Evolutionary conservation across 2,888 invertebrate species (phyloP).

Genomic region (Arctia plantaginis): DNA sequence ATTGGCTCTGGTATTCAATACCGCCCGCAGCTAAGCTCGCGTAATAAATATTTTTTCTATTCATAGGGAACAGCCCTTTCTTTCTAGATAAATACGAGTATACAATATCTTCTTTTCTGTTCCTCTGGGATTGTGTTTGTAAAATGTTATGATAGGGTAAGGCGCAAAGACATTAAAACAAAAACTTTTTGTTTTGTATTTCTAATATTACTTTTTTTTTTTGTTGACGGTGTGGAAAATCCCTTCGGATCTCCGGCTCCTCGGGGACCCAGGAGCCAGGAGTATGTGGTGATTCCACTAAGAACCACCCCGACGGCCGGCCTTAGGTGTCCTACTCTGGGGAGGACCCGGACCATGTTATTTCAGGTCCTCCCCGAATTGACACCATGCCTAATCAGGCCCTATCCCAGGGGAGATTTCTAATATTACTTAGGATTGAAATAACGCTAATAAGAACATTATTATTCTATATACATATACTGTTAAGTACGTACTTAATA

Average conservation of each 20-base stretch:
- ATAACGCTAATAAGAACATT: neutral
- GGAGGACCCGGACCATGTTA: too few relatives aligned
- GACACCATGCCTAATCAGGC: too few relatives aligned
- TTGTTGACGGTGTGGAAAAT: too few relatives aligned
- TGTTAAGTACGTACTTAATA: neutral
- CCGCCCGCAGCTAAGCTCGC: neutral
- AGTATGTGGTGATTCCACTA: too few relatives aligned
- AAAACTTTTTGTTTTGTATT: neutral
- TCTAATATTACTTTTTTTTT: neutral
- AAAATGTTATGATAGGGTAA: neutral
- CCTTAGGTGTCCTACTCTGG: too few relatives aligned
- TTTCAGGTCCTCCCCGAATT: too few relatives aligned
- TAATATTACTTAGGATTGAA: neutral
- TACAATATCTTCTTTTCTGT: neutral
- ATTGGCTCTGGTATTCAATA: neutral
- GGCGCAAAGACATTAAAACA: neutral
- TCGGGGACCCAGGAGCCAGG: too few relatives aligned
- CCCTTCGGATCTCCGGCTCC: too few relatives aligned
- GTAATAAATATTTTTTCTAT: neutral
- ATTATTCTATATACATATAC: too few relatives aligned
- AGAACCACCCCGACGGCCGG: too few relatives aligned
- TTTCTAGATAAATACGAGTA: neutral
- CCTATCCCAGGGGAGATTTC: too few relatives aligned
- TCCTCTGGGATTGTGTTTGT: neutral
- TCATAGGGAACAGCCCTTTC: neutral